phyloP scores from a whole-genome alignment of 2,797 vertebrate species.

The Cryptoblepharus egeriae region DNA sequence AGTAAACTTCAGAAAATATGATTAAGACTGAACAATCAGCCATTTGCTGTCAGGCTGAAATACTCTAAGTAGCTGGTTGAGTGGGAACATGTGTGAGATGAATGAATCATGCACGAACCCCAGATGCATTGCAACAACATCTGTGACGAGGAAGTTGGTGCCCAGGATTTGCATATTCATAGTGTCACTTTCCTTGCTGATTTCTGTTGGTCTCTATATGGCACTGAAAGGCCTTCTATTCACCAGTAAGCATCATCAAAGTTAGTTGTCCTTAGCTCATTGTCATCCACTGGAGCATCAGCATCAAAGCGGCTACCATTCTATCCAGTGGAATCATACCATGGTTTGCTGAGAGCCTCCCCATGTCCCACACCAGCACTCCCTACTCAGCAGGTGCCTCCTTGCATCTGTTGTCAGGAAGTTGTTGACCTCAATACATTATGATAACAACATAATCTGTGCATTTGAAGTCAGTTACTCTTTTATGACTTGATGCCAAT shows the following conservation, averaged over 20 bases:
- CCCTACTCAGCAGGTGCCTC: too few species aligned
- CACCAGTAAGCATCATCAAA: neutral
- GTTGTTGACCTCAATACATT: too few species aligned
- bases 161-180: conserved; percentile 62
- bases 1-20: conserved; percentile 61
- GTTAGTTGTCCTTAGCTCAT: neutral
- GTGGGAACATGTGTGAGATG: conserved; percentile 63
- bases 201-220: conserved; percentile 22
- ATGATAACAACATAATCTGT: too few species aligned
- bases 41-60: conserved; percentile 48
- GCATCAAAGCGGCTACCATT: too few species aligned
- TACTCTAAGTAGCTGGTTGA: conserved; percentile 42
- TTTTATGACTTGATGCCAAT: too few species aligned
- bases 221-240: conserved; percentile 21
- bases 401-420: too few species aligned
- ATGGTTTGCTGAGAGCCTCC: too few species aligned
- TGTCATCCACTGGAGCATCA: too few species aligned
- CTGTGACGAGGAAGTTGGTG: conserved; percentile 58
- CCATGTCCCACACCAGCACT: too few species aligned
- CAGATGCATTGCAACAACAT: conserved; percentile 64
- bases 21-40: conserved; percentile 60
- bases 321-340: too few species aligned
- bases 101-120: conserved; percentile 36
- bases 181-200: conserved; percentile 24
- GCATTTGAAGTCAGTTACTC: too few species aligned